These are phyloP conservation scores for Amphipoea oculea DNA, from an alignment of 2,888 invertebrate species.

Conservation along the genomic window DNA sequence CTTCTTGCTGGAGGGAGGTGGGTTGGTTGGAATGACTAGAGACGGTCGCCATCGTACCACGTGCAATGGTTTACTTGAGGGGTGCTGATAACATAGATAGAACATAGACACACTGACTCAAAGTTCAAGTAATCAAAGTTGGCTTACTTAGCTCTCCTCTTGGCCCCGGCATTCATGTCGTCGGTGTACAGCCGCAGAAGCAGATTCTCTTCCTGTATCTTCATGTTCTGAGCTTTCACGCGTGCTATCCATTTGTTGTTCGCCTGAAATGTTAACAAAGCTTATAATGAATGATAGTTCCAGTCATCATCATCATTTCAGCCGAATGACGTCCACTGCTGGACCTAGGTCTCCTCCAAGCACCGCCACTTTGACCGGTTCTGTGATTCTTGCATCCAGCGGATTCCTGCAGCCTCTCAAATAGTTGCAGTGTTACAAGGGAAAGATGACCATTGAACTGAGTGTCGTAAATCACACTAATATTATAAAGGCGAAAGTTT, in stretches of 20 bases:
- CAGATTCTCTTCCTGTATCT: constrained; percentile 82
- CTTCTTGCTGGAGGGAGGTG: background rate
- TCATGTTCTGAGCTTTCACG: constrained; percentile 82
- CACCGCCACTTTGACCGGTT: too few species aligned
- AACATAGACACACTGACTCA: background rate
- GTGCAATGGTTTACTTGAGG: background rate
- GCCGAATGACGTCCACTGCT: too few species aligned
- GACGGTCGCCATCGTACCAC: background rate
- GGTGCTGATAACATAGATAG: background rate
- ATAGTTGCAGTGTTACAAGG: background rate
- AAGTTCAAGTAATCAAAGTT: background rate
- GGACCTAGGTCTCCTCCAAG: too few species aligned
- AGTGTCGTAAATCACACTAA: background rate
- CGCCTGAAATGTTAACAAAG: constrained; percentile 72
- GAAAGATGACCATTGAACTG: background rate
- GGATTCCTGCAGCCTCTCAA: too few species aligned
- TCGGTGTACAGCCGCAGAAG: constrained; percentile 84
- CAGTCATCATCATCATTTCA: background rate
- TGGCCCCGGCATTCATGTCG: constrained; percentile 82
- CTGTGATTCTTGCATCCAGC: too few species aligned
- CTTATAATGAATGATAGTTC: background rate
- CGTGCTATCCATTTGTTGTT: constrained; percentile 84
- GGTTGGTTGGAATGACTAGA: background rate
- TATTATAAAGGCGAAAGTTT: too few species aligned
- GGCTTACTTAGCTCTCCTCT: constrained; percentile 79